These are phyloP conservation scores for Anaspis maculata DNA, from an alignment of 2,888 invertebrate species.

Conservation along the genomic window DNA sequence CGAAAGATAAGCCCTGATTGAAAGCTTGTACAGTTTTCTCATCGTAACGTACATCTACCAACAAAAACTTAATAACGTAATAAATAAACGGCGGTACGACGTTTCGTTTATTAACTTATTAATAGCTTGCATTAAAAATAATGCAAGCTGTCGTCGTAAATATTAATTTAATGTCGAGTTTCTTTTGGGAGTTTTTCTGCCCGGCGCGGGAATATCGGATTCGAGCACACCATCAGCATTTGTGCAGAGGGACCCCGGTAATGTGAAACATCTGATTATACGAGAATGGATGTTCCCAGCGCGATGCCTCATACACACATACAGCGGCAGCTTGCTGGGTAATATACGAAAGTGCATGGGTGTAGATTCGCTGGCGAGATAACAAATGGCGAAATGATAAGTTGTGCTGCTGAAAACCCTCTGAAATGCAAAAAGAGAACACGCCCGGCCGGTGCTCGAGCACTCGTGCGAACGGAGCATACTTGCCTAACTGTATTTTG, in stretches of 20 bases:
- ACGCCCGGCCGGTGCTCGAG: no score
- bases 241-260: slow-evolving; percentile 3
- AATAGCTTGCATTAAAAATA: slow-evolving; percentile 15
- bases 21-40: no score
- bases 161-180: slow-evolving; percentile 10
- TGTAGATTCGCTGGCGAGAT: no score
- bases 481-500: no score
- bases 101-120: slow-evolving; percentile 15
- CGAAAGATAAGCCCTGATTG: no score
- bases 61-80: slow-evolving; percentile 12
- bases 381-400: no score
- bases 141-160: slow-evolving; percentile 13
- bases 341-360: no score
- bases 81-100: slow-evolving; percentile 15
- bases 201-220: slow-evolving; percentile 8
- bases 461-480: no score
- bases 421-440: no score
- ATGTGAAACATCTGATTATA: slow-evolving; percentile 14
- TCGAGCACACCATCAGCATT: slow-evolving; percentile 5
- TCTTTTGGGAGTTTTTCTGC: not conserved
- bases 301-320: slow-evolving; percentile 1
- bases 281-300: slow-evolving; percentile 7
- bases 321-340: no score
- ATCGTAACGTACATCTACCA: no score
- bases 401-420: no score